Evolutionary conservation across 2,888 invertebrate genomes (phyloP), one percentile per base, ranked within the genome.

Genomic region (Sturmia bella): DNA sequence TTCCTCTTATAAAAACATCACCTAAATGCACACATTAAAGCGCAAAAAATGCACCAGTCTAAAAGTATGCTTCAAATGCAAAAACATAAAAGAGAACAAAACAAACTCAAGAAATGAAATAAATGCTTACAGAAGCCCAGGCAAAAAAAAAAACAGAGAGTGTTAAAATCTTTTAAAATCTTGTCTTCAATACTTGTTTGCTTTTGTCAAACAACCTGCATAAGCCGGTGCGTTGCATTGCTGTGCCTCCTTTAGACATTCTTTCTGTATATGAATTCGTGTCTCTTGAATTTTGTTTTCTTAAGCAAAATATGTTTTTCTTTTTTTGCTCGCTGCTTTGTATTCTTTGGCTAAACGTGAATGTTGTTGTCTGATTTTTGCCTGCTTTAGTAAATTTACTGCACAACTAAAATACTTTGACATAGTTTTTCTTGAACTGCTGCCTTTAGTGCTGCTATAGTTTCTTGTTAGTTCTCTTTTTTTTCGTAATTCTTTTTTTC

Each of bases 161-260:
- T 79, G 78, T 73, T 73, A 61, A 78, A 79, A 78, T 77, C 69
- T 70, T 70, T 63, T 45, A 15, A 61, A 61, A 76, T 70, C 77
- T 78, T 78, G 70, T 68, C 72, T 73, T 45, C 59, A 72, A 52
- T 73, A 45, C 45, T 68, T 79, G 72, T 79, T 79, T 79, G 54
- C 78, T 37, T 66, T 50, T 59, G 63, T 52, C 59, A 79, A 72
- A 79, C 59, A 79, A 79, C 78, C 78, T 73, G 72, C 78, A 79
- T 79, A 73, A 79, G 72, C 39, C 50, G 43, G 57, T 52, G 21
- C 32, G 37, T 64, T 45, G 21, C 32, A 21, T 64, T 45, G 43
- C 13, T 54, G 32, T 37, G 39, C 27, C 19, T 54, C 3, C 48
- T 57, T 24, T 57, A 13, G 21, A 15, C n/a, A 17, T 11, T 19